Conservation (phyloP, 2,113 vertebrate species). For the Psilopsiagon aymara region DNA sequence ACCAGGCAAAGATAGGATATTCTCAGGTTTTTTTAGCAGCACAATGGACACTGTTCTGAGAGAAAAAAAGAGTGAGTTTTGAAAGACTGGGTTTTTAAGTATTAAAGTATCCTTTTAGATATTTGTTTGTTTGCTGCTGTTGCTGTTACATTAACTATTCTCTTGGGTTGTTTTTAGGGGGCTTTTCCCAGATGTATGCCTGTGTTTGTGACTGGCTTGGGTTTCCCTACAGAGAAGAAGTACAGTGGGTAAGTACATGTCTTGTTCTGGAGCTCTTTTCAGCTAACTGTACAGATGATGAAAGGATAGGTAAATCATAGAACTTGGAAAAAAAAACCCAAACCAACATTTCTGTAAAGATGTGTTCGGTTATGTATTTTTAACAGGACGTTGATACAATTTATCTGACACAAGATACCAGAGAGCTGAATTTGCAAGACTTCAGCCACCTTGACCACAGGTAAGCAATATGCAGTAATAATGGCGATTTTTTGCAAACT, state of each 20-base stretch:
- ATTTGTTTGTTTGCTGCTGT: neutral
- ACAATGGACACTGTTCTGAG: neutral
- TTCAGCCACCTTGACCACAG: conserved; percentile 98
- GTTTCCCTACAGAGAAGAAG: conserved; percentile 92
- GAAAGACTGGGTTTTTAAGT: neutral
- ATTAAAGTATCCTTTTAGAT: neutral
- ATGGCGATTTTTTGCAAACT: neutral
- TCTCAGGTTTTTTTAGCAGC: conserved; percentile 7
- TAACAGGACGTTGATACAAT: conserved; percentile 95
- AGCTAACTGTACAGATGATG: neutral
- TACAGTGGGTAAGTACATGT: conserved; percentile 90
- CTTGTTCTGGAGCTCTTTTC: neutral
- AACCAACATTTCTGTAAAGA: neutral
- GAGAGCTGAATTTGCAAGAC: conserved; percentile 94
- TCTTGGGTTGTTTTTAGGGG: conserved; percentile 78
- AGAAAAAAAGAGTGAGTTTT: conserved; percentile 31
- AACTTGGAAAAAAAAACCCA: neutral
- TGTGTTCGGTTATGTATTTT: conserved; percentile 3
- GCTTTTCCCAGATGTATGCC: conserved; percentile 97
- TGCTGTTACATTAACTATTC: neutral
- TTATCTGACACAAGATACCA: conserved; percentile 95
- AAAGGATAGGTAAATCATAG: neutral
- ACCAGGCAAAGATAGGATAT: neutral
- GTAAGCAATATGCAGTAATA: conserved; percentile 64
- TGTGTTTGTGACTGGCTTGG: conserved; percentile 97